Evolutionary conservation across 2,888 invertebrate genomes (phyloP).

Genomic region (Zonitis immaculata): DNA sequence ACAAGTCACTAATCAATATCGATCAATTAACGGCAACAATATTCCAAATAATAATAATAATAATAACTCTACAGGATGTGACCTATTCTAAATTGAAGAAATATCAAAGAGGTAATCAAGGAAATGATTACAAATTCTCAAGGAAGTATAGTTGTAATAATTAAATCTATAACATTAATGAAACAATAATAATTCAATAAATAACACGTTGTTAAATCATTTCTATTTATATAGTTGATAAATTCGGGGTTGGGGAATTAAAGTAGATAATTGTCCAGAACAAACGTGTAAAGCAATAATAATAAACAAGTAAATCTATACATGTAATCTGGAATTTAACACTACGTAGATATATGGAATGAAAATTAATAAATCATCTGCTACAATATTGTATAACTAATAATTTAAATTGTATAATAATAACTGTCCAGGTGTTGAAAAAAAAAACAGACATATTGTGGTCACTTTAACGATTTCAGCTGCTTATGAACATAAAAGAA

Average conservation of each 20-base stretch:
- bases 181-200: too few species aligned
- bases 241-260: neutral
- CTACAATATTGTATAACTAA: neutral
- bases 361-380: neutral
- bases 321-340: neutral
- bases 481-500: neutral
- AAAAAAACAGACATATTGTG: neutral
- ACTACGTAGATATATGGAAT: too few species aligned
- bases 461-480: neutral
- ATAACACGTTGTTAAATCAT: neutral
- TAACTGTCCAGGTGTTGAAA: constrained; percentile 1
- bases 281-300: neutral
- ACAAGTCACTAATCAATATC: neutral
- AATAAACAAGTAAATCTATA: neutral
- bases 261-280: neutral
- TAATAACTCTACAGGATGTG: neutral
- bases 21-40: neutral
- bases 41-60: neutral
- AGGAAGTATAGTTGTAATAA: too few species aligned
- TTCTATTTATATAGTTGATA: neutral
- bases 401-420: neutral
- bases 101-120: neutral
- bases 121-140: too few species aligned
- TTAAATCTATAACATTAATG: too few species aligned
- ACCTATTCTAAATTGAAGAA: neutral